A percentile compares a stretch with the other conserved stretches of the same genome.
Conservation (phyloP, 2,797 vertebrate species). For the Peromyscus nudipes region DNA sequence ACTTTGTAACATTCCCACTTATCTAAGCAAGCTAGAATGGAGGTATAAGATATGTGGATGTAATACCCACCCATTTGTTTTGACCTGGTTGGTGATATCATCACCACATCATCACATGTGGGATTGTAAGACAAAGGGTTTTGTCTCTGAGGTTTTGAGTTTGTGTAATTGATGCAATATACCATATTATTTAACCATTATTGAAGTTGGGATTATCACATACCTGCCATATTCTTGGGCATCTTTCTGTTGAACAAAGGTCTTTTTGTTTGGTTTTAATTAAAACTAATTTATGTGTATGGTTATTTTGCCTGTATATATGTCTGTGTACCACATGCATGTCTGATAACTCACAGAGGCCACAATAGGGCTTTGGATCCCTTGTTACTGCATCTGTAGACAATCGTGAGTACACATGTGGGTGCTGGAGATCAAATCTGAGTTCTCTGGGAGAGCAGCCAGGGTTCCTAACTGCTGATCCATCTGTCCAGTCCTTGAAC, state of each 20-base stretch:
- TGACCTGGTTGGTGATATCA: conserved; percentile 63
- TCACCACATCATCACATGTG: conserved; percentile 55
- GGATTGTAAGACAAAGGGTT: conserved; percentile 81
- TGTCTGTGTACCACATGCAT: neutral
- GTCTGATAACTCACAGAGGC: neutral
- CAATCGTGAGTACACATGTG: neutral
- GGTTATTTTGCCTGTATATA: neutral
- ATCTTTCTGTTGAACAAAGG: conserved; percentile 28
- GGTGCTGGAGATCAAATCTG: neutral
- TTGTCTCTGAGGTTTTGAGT: conserved; percentile 78
- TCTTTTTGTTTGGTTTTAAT: neutral
- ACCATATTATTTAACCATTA: conserved; percentile 68
- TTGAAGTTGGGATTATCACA: conserved; percentile 67
- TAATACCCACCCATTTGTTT: conserved; percentile 28
- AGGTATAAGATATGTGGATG: neutral
- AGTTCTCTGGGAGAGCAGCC: neutral
- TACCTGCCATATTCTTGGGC: conserved; percentile 54
- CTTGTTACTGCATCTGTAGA: neutral
- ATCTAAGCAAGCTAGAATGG: neutral
- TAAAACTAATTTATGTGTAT: neutral
- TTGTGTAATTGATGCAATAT: conserved; percentile 67
- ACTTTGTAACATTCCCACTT: neutral
- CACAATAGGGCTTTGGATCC: neutral
- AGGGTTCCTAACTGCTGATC: neutral
- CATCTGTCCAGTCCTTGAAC: neutral